Base-by-base conservation (phyloP, 2,888 invertebrate genomes). In the Ligdia adustata region DNA sequence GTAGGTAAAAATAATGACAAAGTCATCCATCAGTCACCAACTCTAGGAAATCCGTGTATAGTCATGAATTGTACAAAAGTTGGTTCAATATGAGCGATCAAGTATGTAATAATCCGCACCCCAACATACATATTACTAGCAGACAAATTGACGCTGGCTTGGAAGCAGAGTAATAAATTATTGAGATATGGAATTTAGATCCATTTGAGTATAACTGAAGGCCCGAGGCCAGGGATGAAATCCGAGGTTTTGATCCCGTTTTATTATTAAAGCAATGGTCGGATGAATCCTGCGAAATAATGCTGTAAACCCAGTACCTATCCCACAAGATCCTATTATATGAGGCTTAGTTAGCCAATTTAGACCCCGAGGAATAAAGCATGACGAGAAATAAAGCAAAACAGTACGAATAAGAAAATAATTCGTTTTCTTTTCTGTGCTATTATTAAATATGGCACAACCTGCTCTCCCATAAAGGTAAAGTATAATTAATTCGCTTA, bases 331-430 rank as follows among this genome's bases (percentile, higher is more conserved):
- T 24, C 28, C 28, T 16, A 49, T 49, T 49, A 49, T 29, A 34
- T 29, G 18, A 33, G 42, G 42, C 32, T 49, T 49, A 39, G 48
- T 43, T 43, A 42, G 28, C 28, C 48, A 48, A 42, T 42, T 42
- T 33, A 13, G 38, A 38, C 38, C 27, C 26, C 28, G 32, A 14
- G 44, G n/a, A n/a, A n/a, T n/a, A n/a, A n/a, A n/a, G n/a, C n/a
- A n/a, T n/a, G n/a, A n/a, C n/a, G n/a, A n/a, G n/a, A n/a, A n/a
- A n/a, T n/a, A n/a, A n/a, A n/a, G n/a, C n/a, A n/a, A n/a, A n/a
- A n/a, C n/a, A n/a, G n/a, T n/a, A n/a, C n/a, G n/a, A n/a, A n/a
- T n/a, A n/a, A n/a, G n/a, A n/a, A n/a, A n/a, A n/a, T n/a, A n/a
- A n/a, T n/a, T n/a, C n/a, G n/a, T n/a, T n/a, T n/a, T n/a, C n/a